Base-by-base conservation (phyloP, 2,113 vertebrate species). In the Anas platyrhynchos region DNA sequence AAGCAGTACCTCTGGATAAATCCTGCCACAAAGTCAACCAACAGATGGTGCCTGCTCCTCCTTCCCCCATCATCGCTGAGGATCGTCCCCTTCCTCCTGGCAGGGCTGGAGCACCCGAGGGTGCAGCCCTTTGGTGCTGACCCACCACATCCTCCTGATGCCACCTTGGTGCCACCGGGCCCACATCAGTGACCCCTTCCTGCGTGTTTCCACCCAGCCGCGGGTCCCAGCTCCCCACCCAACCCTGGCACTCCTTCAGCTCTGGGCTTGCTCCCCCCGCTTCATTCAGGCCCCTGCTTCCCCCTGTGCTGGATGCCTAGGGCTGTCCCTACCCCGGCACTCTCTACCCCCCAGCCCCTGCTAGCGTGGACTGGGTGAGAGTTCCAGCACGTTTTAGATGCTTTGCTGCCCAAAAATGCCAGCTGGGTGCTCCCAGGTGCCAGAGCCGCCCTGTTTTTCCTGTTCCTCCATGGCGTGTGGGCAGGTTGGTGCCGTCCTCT, bases 21-120 rank as follows among this genome's bases (percentile, higher is more conserved):
- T 52, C 43, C 50, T 1, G 22, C 27, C 21, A 4, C 13, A 13
- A 13, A 43, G 5, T 8, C 1, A 1, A 22, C 17, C 0, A 11
- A 17, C 25, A 32, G 38, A 5, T 10, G 2, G 13, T 8, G 17
- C 34, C 66, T 16, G 44, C 54, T 46, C 46, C 8, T 9, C 61
- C 61, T 59, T 36, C 46, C 31, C 36, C 22, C 8, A 1, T 7
- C 58, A 14, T 22, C 36, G 13, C 27, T 4, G 58, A 13, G 22
- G 21, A 14, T 34, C 36, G 16, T 54, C 36, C 34, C 23, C 48
- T 41, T 38, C 62, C n/a, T 68, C 18, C 69, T 11, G 7, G 4
- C 5, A 2, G 16, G 48, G 25, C 34, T 6, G 13, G 43, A 38
- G 36, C 15, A 1, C 13, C 59, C 0, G 2, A 41, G 41, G 67